A percentile compares a stretch with the other conserved stretches of the same genome.
Conservation (phyloP, 1,140 invertebrate species). For the Drosophila persimilis region DNA sequence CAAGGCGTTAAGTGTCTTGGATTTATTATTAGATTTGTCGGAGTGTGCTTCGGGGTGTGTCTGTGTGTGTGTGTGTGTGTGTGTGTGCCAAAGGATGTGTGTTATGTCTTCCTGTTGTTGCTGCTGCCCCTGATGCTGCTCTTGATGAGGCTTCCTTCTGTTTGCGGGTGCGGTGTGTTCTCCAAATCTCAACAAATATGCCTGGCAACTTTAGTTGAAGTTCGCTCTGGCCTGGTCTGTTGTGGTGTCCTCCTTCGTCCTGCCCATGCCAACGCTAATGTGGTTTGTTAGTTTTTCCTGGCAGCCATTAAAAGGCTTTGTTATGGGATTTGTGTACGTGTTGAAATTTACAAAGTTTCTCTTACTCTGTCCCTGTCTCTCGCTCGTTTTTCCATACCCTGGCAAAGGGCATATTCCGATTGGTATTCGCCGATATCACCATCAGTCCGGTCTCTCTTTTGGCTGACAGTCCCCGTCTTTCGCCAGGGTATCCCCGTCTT, state of each 20-base stretch:
- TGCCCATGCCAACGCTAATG: slow-evolving; percentile 50
- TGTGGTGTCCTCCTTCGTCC: too few species aligned
- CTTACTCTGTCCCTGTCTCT: not conserved
- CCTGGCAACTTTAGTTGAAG: slow-evolving; percentile 66
- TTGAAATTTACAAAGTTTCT: slow-evolving; percentile 75
- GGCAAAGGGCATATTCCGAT: too few species aligned
- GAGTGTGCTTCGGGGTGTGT: slow-evolving; percentile 13
- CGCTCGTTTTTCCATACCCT: too few species aligned
- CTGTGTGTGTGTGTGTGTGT: slow-evolving; percentile 30
- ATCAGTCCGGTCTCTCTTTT: not conserved
- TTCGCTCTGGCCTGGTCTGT: slow-evolving; percentile 13
- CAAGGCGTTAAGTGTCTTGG: slow-evolving; percentile 79
- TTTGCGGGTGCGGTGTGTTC: slow-evolving; percentile 7
- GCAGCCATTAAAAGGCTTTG: slow-evolving; percentile 79
- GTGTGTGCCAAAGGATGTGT: slow-evolving; percentile 53
- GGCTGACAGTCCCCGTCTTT: too few species aligned
- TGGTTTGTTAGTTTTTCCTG: slow-evolving; percentile 76
- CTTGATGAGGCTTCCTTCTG: not conserved
- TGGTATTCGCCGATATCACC: too few species aligned
- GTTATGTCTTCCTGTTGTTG: slow-evolving; percentile 61
- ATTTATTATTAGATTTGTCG: slow-evolving; percentile 79
- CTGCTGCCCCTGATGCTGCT: slow-evolving; percentile 14
- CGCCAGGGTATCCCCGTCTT: too few species aligned
- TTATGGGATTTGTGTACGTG: slow-evolving; percentile 79
- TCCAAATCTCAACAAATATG: slow-evolving; percentile 74